Base-by-base conservation (phyloP, 2,797 vertebrate species). In the Myiotriccus ornatus region DNA sequence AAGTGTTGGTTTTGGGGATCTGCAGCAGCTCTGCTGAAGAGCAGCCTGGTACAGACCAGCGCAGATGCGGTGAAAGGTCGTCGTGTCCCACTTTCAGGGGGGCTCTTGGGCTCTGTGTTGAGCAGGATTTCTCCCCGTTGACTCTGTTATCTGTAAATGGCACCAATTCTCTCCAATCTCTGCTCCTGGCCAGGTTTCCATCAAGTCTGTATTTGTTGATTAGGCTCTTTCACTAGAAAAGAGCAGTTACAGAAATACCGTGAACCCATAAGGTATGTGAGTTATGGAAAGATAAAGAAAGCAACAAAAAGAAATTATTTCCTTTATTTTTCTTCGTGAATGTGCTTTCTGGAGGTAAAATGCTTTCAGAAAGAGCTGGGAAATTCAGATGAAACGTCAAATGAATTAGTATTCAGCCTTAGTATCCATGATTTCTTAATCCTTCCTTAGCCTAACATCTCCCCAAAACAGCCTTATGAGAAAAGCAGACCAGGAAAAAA, bases 351-450 rank as follows among this genome's bases (percentile, higher is more conserved):
- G 35, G 74, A 65, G 46, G 13, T 84, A 76, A 55, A 60, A 55
- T 73, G 56, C 49, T 85, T 93, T 67, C 85, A 60, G 68, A 68
- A 83, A 69, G 93, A 84, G 43, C 65, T 73, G 44, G 23, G 28
- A 92, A 91, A 89, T 57, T 93, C 30, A 86, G 71, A 14, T 77
- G 56, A 94, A 97, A 83, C 14, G 44, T 91, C n/a, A 69, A 89
- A 71, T 84, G 57, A 78, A 91, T 97, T 96, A 88, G 37, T 75
- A 69, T 73, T 91, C 82, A 30, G 11, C 68, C 49, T 50, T 91
- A 75, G 60, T 95, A 93, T 47, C 32, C 32, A 11, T 95, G 52
- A 27, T 80, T 89, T 89, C 77, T 68, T 86, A 97, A 95, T 95
- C 88, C 57, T 80, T 92, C 30, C 60, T 95, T 89, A 84, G 41